phyloP scores from a whole-genome alignment of 2,113 vertebrate genomes.

The Verasper variegatus region DNA sequence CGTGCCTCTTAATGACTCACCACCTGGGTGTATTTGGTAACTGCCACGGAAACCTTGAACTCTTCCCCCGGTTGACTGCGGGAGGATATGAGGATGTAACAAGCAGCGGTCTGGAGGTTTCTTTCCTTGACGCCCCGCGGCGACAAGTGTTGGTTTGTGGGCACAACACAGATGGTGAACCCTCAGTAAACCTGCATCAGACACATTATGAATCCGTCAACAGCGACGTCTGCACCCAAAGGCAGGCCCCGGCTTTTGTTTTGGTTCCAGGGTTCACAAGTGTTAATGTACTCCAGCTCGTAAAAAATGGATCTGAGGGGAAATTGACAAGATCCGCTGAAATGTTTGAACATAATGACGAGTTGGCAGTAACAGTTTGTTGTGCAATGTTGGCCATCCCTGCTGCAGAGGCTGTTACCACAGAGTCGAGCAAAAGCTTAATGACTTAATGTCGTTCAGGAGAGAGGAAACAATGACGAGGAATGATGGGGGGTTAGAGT shows the following conservation, averaged over 20 bases:
- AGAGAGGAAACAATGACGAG: slow-evolving; percentile 9
- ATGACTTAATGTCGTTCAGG: slow-evolving; percentile 20
- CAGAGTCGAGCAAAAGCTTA: slow-evolving; percentile 25
- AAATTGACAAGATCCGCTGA: slow-evolving; percentile 71
- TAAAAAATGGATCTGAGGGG: slow-evolving; percentile 67
- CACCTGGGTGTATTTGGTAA: slow-evolving; percentile 64
- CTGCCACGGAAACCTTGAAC: slow-evolving; percentile 50
- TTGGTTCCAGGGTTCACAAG: slow-evolving; percentile 59
- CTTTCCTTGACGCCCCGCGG: slow-evolving; percentile 49
- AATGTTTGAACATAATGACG: slow-evolving; percentile 58
- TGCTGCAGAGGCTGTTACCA: slow-evolving; percentile 55
- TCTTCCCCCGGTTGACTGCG: slow-evolving; percentile 40
- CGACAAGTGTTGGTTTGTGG: slow-evolving; percentile 53
- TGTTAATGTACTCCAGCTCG: slow-evolving; percentile 72
- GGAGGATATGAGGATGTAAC: slow-evolving; percentile 65
- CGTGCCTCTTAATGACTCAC: slow-evolving; percentile 56
- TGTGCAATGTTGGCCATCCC: slow-evolving; percentile 25
- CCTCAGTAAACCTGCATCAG: slow-evolving; percentile 54
- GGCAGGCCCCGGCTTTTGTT: slow-evolving; percentile 58
- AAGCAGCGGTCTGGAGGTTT: slow-evolving; percentile 51
- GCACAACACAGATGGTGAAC: slow-evolving; percentile 64
- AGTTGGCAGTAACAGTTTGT: slow-evolving; percentile 42
- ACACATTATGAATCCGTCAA: slow-evolving; percentile 74
- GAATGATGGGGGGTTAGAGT: neutral
- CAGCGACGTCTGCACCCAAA: slow-evolving; percentile 27